A percentile compares a stretch with the other conserved stretches of the same genome.
phyloP scores from a whole-genome alignment of 2,888 invertebrate genomes.

The Ommatoiulus sabulosus region DNA sequence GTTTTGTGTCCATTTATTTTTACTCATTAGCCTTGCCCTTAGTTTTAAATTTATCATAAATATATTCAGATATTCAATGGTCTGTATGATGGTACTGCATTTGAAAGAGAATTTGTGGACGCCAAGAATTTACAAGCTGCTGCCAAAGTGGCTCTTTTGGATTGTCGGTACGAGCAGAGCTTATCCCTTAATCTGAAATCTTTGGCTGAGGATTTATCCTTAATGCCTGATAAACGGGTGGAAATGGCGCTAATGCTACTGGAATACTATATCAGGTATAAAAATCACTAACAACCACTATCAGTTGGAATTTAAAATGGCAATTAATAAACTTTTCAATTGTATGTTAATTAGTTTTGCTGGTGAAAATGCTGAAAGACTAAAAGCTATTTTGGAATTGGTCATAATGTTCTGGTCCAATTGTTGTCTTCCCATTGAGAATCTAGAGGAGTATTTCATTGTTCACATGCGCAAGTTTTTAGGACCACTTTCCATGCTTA shows the following conservation, averaged over 20 bases:
- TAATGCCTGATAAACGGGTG: neutral
- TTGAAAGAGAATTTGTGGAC: neutral
- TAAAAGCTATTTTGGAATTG: neutral
- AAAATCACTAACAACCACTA: neutral
- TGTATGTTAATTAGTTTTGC: neutral
- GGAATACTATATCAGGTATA: conserved; percentile 44
- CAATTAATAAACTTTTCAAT: neutral
- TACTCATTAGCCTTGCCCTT: neutral
- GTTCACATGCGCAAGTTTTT: conserved; percentile 35
- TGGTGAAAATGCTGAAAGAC: neutral
- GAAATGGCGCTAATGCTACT: neutral
- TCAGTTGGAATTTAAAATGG: neutral
- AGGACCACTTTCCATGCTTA: neutral
- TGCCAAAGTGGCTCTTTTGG: conserved; percentile 69
- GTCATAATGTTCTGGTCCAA: conserved; percentile 50
- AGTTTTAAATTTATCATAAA: neutral
- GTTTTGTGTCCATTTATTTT: neutral
- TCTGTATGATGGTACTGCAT: neutral
- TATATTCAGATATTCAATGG: conserved; percentile 2
- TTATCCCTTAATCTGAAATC: conserved; percentile 69
- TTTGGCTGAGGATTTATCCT: conserved; percentile 56
- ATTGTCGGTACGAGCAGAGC: conserved; percentile 68
- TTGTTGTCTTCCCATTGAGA: neutral
- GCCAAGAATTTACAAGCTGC: conserved; percentile 66
- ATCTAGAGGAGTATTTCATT: conserved; percentile 20